Base-by-base conservation (phyloP, 2,888 invertebrate species). In the Apotomis capreana region DNA sequence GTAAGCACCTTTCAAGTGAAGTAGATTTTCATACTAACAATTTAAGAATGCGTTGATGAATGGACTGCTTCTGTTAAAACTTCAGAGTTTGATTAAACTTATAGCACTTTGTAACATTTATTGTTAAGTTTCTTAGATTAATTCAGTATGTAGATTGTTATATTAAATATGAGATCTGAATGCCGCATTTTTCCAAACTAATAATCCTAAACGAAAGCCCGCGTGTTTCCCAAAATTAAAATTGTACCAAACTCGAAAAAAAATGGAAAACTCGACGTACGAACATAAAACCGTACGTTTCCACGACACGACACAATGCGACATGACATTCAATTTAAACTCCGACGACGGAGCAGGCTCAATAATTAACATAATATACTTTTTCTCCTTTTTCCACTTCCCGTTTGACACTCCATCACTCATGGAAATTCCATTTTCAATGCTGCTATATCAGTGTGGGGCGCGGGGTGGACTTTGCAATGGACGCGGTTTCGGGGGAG, bases 341-440 rank as follows among this genome's bases (percentile, higher is more conserved):
- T 91, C 90, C 84, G 87, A 84, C 88, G 83, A 81, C 83, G 87
- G 84, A 83, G 84, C 86, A 84, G 88, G 88, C 91, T 89, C 91
- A 88, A 92, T 93, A 92, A 92, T 93, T 93, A 93, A 92, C 92
- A 93, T 93, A 92, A 93, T 92, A 88, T 89, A 88, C 89, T 91
- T 92, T 93, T 92, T 90, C 91, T 92, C 89, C 89, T 91, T 92
- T 92, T 92, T 91, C 86, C 90, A 89, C 89, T 89, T 91, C 88
- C 87, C 91, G 92, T 92, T 92, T 93, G 93, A 92, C 93, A 93
- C 92, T 93, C 92, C 93, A 93, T 93, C 93, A 93, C 91, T 93
- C 93, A 93, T 91, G 93, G 92, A 93, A 93, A 93, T 92, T 92
- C 93, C 93, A 92, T 92, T 93, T 92, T 92, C 91, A 92, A 92